Evolutionary conservation across 1,140 invertebrate genomes (phyloP), one percentile per base, ranked within the genome.

Genomic region (Cecropterus lyciades): DNA sequence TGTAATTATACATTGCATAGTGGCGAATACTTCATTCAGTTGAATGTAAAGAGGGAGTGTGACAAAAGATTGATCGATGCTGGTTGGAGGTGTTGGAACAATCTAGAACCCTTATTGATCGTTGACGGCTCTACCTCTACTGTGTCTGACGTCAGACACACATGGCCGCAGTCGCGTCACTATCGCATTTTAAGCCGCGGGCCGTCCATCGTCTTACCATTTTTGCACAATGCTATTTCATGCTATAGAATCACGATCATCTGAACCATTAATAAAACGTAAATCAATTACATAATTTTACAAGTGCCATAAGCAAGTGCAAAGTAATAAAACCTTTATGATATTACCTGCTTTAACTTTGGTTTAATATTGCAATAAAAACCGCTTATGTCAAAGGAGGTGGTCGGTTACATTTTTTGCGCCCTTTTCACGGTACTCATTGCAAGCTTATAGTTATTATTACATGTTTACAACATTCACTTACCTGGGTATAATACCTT

Each of bases 401-500:
- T 30, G 7, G 33, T 10, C 3, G 11, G 14, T 9, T 16, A 37
- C 27, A n/a, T 53, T 53, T 53, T 40, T 53, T 53, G 30, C 11
- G 11, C 16, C 7, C 11, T 49, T 49, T 40, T 6, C 27, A 48
- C 3, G 45, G 24, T n/a, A 42, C 45, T 17, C 27, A n/a, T 11
- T 37, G 33, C 11, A 55, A 49, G 11, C 11, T 14, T 56, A 45
- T 49, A 13, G 17, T 17, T 64, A 53, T 64, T 64, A 63, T 63
- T 52, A 63, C 20, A 10, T 45, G 15, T 46, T 59, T 15, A 56
- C 37, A 33, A 59, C 15, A 24, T 57, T 37, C 17, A 79, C 85
- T 84, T 74, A 91, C 89, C 85, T 84, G 87, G 87, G 75, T 84
- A 80, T 76, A 89, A 80, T 60, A 91, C 77, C 75, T 91, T 89